Evolutionary conservation across 64 coral and sea anemone species (phyloP).

Genomic region (Stichodactyla helianthus): DNA sequence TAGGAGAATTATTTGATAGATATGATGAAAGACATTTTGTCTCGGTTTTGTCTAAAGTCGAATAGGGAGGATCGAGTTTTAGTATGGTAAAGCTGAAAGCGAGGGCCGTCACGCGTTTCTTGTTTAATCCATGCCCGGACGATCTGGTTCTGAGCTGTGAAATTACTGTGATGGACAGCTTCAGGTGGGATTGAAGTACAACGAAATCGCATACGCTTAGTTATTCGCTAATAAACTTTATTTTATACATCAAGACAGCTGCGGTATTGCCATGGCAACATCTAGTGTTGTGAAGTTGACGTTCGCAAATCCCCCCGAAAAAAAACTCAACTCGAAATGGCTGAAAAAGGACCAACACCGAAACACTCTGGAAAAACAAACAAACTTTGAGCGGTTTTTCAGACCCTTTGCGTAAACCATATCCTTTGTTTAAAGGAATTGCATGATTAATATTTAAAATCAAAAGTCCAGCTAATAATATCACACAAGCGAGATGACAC

Average conservation of each 20-base stretch:
- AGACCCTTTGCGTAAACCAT: background rate
- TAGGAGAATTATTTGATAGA: background rate
- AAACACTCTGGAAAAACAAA: background rate
- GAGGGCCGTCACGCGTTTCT: background rate
- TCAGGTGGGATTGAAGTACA: background rate
- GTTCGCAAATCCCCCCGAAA: background rate
- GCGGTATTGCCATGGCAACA: background rate
- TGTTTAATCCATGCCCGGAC: background rate
- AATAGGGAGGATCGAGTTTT: background rate
- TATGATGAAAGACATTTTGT: background rate
- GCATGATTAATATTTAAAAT: background rate
- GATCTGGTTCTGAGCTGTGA: background rate
- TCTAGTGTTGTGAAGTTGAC: background rate
- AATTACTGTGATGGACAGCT: background rate
- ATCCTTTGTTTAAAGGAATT: background rate
- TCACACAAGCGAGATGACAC: no score
- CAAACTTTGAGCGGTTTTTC: background rate
- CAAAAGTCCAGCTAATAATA: no score
- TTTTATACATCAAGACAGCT: background rate
- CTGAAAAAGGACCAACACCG: background rate
- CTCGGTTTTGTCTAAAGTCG: background rate
- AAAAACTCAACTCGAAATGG: background rate
- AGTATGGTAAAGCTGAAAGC: background rate
- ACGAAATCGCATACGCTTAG: background rate
- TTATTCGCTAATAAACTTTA: constrained; percentile 16